Evolutionary conservation across 1,140 invertebrate genomes (phyloP).

Genomic region (Drosophila pandora): DNA sequence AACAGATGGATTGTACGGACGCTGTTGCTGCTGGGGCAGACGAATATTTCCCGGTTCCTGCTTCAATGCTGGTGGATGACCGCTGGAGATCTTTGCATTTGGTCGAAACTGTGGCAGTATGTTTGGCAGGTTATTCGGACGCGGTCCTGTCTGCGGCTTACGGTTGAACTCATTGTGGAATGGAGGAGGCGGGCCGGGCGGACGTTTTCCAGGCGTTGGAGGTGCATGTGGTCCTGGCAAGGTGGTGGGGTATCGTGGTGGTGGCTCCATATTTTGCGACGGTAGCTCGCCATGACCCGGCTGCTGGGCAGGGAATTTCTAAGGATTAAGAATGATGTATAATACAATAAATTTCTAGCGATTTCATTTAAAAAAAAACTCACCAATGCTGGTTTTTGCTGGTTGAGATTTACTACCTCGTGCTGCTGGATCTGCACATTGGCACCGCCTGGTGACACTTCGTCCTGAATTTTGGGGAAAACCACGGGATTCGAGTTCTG

Average conservation of each 20-base stretch:
- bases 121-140: slow-evolving; percentile 86
- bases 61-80: slow-evolving; percentile 83
- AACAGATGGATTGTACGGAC: slow-evolving; percentile 54
- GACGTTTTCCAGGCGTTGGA: slow-evolving; percentile 58
- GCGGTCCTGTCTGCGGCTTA: slow-evolving; percentile 80
- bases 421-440: slow-evolving; percentile 80
- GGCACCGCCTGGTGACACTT: slow-evolving; percentile 11
- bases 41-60: slow-evolving; percentile 80
- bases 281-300: slow-evolving; percentile 42
- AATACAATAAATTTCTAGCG: not conserved
- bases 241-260: slow-evolving; percentile 65
- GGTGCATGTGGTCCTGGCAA: slow-evolving; percentile 35
- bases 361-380: not conserved
- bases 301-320: slow-evolving; percentile 68
- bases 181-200: slow-evolving; percentile 70
- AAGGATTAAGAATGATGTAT: not conserved
- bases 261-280: slow-evolving; percentile 74
- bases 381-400: slow-evolving; percentile 73
- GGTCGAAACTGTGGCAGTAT: slow-evolving; percentile 89
- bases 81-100: slow-evolving; percentile 86
- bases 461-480: slow-evolving; percentile 69
- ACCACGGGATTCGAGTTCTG: slow-evolving; percentile 74
- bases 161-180: slow-evolving; percentile 80
- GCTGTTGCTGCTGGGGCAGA: slow-evolving; percentile 68
- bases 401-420: slow-evolving; percentile 73